These are phyloP conservation scores for Colinus virginianus DNA, from an alignment of 2,113 vertebrate genomes.

Conservation along the genomic window DNA sequence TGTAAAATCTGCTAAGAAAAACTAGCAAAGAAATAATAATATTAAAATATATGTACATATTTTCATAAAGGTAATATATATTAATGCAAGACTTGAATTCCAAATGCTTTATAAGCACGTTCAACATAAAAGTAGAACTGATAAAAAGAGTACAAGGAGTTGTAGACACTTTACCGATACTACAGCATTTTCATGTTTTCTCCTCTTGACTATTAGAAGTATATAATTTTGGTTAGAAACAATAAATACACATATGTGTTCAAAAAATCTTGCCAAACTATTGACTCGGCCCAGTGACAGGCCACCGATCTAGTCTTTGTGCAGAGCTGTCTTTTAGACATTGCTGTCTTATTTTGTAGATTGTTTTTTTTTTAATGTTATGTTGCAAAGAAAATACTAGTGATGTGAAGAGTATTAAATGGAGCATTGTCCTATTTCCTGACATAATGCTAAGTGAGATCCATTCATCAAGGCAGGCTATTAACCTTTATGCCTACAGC, in stretches of 20 bases:
- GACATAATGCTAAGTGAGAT: neutral
- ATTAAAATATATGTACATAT: neutral
- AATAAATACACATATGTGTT: neutral
- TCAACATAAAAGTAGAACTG: neutral
- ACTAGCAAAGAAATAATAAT: neutral
- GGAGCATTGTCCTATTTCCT: slow-evolving; percentile 15
- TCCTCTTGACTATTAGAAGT: neutral
- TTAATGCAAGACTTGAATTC: neutral
- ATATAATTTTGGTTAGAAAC: neutral
- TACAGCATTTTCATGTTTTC: neutral
- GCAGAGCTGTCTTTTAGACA: slow-evolving; percentile 8
- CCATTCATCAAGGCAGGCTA: slow-evolving; percentile 36
- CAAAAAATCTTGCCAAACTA: neutral
- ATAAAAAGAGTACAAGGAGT: neutral
- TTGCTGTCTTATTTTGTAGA: slow-evolving; percentile 23
- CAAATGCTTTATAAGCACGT: neutral
- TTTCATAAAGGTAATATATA: neutral
- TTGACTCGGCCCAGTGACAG: neutral
- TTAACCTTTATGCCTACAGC: slow-evolving; percentile 53
- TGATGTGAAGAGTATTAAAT: slow-evolving; percentile 25
- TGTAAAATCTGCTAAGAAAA: rapidly evolving
- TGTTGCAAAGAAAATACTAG: slow-evolving; percentile 21
- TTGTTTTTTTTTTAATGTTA: neutral
- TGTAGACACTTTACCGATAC: neutral
- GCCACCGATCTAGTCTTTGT: neutral